Evolutionary conservation across 2,888 invertebrate genomes (phyloP).

Genomic region (Teleiodes luculella): DNA sequence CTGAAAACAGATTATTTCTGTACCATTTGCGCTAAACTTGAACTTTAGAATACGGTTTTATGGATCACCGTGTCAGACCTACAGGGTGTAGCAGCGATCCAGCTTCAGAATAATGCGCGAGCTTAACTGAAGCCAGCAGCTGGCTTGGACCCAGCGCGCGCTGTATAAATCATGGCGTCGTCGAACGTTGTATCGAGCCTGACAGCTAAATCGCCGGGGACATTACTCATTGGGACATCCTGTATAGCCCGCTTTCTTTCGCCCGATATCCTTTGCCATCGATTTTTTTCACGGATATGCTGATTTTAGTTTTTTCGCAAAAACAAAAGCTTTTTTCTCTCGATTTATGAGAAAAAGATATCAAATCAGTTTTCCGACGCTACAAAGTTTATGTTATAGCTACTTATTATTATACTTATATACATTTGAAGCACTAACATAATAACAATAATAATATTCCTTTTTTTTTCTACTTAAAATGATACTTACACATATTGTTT

Average conservation of each 20-base stretch:
- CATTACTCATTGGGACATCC: slow-evolving; percentile 52
- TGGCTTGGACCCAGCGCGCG: slow-evolving; percentile 6
- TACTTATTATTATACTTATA: no score
- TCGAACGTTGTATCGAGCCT: slow-evolving; percentile 34
- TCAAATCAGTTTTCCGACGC: no score
- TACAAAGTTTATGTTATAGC: no score
- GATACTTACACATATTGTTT: no score
- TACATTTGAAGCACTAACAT: no score
- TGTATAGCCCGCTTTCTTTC: slow-evolving; percentile 13
- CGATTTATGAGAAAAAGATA: no score
- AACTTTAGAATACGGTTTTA: background rate
- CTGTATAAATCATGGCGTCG: slow-evolving; percentile 32
- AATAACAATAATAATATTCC: no score
- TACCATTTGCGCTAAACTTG: background rate
- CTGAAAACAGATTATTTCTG: background rate
- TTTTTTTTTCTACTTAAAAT: no score
- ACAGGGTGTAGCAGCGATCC: background rate
- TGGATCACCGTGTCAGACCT: background rate
- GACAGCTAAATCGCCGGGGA: slow-evolving; percentile 47
- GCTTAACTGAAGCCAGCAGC: slow-evolving; percentile 8
- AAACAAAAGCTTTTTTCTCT: background rate
- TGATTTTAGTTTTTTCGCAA: background rate
- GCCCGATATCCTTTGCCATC: slow-evolving; percentile 1
- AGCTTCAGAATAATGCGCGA: background rate
- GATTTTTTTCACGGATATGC: slow-evolving; percentile 6